Base-by-base conservation (phyloP, 2,113 vertebrate species). In the Passer montanus region DNA sequence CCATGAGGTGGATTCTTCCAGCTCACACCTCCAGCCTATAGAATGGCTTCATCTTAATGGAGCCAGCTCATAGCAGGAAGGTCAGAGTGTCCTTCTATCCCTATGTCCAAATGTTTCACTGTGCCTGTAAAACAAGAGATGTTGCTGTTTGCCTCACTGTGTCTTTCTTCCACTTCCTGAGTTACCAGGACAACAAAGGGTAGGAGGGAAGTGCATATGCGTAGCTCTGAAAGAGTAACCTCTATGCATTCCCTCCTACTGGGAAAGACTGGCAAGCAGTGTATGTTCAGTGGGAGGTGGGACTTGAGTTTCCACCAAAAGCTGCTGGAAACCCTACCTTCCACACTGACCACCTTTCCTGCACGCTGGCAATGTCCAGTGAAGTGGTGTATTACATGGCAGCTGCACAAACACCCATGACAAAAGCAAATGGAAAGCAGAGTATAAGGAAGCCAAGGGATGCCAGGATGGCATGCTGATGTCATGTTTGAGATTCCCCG, bases 121-220 rank as follows among this genome's bases (percentile, higher is more conserved):
- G 35, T 39, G 74, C 30, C 50, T 50, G 22, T 76, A 69, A 75
- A 81, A 75, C 0, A 3, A 22, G 11, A 89, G 58, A 90, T 76
- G 19, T 56, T 70, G 43, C 78, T 60, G 24, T 79, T 87, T 93
- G 67, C 64, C 27, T 96, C 12, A 31, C 67, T 50, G 22, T 56
- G 28, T 41, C 72, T 90, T 80, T 80, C 59, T 81, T 75, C 46
- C 56, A 23, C 46, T 89, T 90, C 58, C 35, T 59, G 86, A 94
- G 91, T 94, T 95, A 90, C 86, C 83, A 95, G 73, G 94, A 94
- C 95, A 92, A 93, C 93, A 94, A 80, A 94, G 60, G 59, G 83
- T 96, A 26, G 91, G 94, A 94, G 93, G 87, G 77, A 84, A 78
- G 46, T 15, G 16, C 2, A 0, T 67, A 23, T 37, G n/a, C 20